phyloP scores from a whole-genome alignment of 2,888 invertebrate genomes.

The Bembecia ichneumoniformis region DNA sequence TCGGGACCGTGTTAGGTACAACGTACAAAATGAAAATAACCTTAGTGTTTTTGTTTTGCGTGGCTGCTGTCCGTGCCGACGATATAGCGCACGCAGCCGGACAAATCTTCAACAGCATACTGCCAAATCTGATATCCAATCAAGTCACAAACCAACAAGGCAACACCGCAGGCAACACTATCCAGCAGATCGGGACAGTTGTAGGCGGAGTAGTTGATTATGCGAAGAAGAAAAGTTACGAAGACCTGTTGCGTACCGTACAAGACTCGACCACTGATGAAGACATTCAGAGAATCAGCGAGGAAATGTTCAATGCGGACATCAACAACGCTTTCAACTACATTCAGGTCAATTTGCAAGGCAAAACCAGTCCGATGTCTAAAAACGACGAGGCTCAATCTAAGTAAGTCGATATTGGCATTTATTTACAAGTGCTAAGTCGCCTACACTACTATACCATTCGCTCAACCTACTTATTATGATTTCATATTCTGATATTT shows the following conservation, averaged over 20 bases:
- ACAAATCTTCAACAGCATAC: slow-evolving; percentile 58
- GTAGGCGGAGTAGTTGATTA: slow-evolving; percentile 65
- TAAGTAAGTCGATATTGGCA: slow-evolving; percentile 71
- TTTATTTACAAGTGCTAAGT: background rate
- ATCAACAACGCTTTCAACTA: slow-evolving; percentile 80
- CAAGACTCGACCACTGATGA: slow-evolving; percentile 75
- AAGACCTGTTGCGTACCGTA: slow-evolving; percentile 51
- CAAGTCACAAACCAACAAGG: slow-evolving; percentile 50
- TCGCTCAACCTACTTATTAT: background rate
- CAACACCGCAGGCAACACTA: slow-evolving; percentile 51
- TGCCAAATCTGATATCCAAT: slow-evolving; percentile 54
- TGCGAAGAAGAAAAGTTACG: slow-evolving; percentile 63
- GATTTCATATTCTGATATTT: background rate
- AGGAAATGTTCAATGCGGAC: slow-evolving; percentile 80
- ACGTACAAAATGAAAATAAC: slow-evolving; percentile 56
- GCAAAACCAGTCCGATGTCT: slow-evolving; percentile 79
- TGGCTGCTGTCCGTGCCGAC: slow-evolving; percentile 42
- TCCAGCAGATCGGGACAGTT: slow-evolving; percentile 58
- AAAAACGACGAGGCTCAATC: slow-evolving; percentile 80
- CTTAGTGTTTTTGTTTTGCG: slow-evolving; percentile 34
- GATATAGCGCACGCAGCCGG: slow-evolving; percentile 56
- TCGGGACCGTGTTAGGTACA: slow-evolving; percentile 43
- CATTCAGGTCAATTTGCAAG: slow-evolving; percentile 81
- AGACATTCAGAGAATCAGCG: slow-evolving; percentile 78
- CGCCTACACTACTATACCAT: background rate